A percentile compares a stretch with the other conserved stretches of the same genome.
Evolutionary conservation across 2,797 vertebrate genomes (phyloP).

Genomic region (Thaleichthys pacificus): DNA sequence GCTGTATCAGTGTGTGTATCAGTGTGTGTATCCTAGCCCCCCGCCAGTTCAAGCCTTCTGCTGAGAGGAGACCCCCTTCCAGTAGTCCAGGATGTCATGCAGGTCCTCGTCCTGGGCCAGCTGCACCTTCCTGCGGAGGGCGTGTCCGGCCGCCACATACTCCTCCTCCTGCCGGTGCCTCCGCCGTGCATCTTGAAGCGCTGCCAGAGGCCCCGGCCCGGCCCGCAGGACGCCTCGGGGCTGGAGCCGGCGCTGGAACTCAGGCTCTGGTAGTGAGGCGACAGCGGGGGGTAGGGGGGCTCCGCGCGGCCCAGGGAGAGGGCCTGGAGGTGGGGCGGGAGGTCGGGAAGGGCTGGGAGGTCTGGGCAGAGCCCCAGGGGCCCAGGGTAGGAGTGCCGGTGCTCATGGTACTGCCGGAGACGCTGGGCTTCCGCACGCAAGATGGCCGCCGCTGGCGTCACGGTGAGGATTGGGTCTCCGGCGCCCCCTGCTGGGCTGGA

Average conservation of each 20-base stretch:
- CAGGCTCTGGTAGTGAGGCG: conserved; percentile 93
- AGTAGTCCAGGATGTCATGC: conserved; percentile 99
- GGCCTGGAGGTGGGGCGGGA: conserved; percentile 72
- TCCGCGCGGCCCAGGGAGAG: conserved; percentile 73
- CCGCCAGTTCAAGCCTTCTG: conserved; percentile 88
- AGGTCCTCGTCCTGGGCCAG: conserved; percentile 99
- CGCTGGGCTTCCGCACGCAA: conserved; percentile 91
- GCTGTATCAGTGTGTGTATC: conserved; percentile 30
- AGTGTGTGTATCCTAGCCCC: conserved; percentile 26
- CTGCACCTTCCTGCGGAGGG: conserved; percentile 95
- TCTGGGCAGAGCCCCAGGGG: conserved; percentile 84
- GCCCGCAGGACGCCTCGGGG: conserved; percentile 89
- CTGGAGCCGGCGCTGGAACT: conserved; percentile 94
- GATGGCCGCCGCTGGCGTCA: conserved; percentile 86
- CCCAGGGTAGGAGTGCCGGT: conserved; percentile 94
- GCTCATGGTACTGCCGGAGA: conserved; percentile 90
- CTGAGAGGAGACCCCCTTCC: conserved; percentile 98
- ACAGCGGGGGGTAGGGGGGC: conserved; percentile 90
- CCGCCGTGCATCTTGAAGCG: conserved; percentile 93
- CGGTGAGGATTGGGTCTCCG: conserved; percentile 84
- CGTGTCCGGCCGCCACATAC: conserved; percentile 94
- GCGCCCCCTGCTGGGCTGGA: conserved; percentile 72
- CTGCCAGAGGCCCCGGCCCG: conserved; percentile 92
- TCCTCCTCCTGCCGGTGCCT: conserved; percentile 91
- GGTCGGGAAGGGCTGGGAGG: conserved; percentile 79